Percentiles rank a stretch among this genome's conserved stretches.
These are phyloP conservation scores for Distichodus sexfasciatus DNA, from an alignment of 2,797 vertebrate species.

Conservation along the genomic window DNA sequence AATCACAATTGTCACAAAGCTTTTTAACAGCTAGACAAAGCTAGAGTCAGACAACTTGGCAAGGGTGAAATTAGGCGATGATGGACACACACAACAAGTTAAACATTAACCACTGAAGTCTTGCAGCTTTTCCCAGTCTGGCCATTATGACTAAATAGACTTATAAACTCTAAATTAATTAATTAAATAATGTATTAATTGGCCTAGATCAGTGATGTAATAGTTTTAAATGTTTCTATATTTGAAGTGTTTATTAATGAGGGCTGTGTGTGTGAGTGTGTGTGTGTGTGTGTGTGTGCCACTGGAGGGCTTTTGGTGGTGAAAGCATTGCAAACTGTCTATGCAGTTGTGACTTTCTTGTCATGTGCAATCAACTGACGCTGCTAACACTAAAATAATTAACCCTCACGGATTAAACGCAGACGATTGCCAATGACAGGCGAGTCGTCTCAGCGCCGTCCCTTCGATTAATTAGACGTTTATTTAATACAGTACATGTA, in stretches of 20 bases:
- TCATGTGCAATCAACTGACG: conserved; percentile 52
- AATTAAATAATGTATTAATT: too few species aligned
- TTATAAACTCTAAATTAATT: too few species aligned
- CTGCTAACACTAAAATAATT: conserved; percentile 49
- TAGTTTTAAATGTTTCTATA: conserved; percentile 3
- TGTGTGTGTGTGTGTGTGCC: conserved; percentile 9
- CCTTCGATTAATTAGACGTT: conserved; percentile 44
- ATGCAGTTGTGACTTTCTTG: conserved; percentile 41
- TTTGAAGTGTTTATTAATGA: background rate
- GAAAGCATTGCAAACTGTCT: conserved; percentile 24
- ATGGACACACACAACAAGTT: too few species aligned
- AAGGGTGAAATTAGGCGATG: too few species aligned
- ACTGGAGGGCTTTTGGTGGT: conserved; percentile 20
- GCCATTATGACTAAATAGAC: too few species aligned
- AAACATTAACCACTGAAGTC: too few species aligned
- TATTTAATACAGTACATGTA: conserved; percentile 38
- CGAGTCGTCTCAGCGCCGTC: conserved; percentile 33
- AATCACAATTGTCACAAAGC: too few species aligned
- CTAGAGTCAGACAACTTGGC: too few species aligned
- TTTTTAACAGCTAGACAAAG: too few species aligned
- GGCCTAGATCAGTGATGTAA: background rate
- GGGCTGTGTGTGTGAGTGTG: conserved; percentile 3
- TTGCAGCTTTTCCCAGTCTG: too few species aligned
- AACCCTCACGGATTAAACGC: conserved; percentile 39
- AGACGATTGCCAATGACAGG: conserved; percentile 51